Evolutionary conservation across 2,113 vertebrate genomes (phyloP), one percentile per base, ranked within the genome.

Genomic region (Tupaia chinensis): DNA sequence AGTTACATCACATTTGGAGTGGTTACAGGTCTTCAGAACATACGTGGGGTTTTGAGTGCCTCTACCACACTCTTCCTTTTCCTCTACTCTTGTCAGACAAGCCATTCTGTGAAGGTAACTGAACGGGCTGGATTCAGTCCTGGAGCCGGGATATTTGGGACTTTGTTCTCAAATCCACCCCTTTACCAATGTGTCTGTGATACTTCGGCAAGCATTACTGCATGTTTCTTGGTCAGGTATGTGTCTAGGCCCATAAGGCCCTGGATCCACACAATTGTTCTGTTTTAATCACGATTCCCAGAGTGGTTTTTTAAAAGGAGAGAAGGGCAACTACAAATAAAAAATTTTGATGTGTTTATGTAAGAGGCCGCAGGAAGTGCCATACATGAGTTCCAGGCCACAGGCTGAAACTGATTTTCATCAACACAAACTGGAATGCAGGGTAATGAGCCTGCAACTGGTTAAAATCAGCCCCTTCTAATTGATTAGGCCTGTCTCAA

Each of bases 381-480:
- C 87, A 72, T 93, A 96, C 98, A 97, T 98, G 98, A 98, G 96
- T 98, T 98, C 98, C 98, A 98, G 98, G 97, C 98, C 97, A 98
- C 61, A 77, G 97, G 95, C 96, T 98, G 97, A 98, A 98, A 96
- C 94, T 97, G 97, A 98, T 98, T 98, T 98, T 98, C 97, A 98
- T 98, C 97, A 98, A 96, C 97, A 97, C 97, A 98, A 98, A 98
- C 32, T 97, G 95, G 97, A 98, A 98, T 98, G 97, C 97, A 97
- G 83, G 92, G 94, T 98, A 98, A 97, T 98, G 97, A 98, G 95
- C 94, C 98, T 98, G 97, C 96, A 98, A 98, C 98, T 98, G 98
- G 97, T 98, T 98, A 98, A 98, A 98, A 97, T 98, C 97, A 98
- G 97, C 97, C 94, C 97, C 95, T 98, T 97, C 96, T 98, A 98